These are phyloP conservation scores for Athetis lepigone DNA, from an alignment of 2,888 invertebrate species.

Conservation along the genomic window DNA sequence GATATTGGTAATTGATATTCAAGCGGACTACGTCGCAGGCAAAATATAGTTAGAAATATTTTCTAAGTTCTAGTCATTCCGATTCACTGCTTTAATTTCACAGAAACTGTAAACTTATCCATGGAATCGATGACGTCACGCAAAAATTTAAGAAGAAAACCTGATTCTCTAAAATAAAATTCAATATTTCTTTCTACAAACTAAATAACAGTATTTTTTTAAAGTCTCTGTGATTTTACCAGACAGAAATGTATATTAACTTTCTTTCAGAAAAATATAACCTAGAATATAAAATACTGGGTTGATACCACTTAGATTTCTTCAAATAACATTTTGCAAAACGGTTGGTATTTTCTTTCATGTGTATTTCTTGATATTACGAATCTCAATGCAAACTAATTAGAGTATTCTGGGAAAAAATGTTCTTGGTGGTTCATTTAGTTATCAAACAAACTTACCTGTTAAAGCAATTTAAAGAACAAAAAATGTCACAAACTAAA, in stretches of 20 bases:
- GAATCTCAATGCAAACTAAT: neutral
- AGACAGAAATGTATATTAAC: constrained; percentile 3
- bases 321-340: constrained; percentile 7
- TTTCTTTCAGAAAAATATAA: constrained; percentile 17
- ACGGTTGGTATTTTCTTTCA: constrained; percentile 13
- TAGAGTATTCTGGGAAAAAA: neutral
- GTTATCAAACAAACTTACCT: neutral
- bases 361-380: neutral
- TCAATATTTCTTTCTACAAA: no score
- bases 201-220: neutral
- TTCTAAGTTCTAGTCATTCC: no score
- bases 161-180: no score
- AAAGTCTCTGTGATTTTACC: constrained; percentile 9
- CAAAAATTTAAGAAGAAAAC: no score
- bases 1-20: no score
- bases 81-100: no score
- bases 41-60: no score
- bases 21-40: no score
- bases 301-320: constrained; percentile 10
- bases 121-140: no score
- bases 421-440: neutral
- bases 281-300: neutral
- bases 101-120: no score
- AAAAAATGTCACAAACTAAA: no score
- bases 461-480: no score